These are phyloP conservation scores for Ceuthmochares aereus DNA, from an alignment of 2,113 vertebrate species.

Conservation along the genomic window DNA sequence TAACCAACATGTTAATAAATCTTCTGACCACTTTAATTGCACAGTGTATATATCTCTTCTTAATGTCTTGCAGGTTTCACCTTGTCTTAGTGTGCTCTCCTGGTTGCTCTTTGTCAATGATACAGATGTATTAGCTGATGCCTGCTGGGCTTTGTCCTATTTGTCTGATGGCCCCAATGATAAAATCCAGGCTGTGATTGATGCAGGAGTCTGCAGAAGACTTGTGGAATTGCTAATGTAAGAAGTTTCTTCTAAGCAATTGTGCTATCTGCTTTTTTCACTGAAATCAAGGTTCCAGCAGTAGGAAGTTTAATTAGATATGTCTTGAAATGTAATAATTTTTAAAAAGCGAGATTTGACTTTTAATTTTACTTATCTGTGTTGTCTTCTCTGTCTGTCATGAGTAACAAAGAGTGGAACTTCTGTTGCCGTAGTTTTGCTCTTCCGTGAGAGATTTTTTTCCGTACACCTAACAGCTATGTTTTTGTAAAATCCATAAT, in stretches of 20 bases:
- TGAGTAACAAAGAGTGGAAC: background rate
- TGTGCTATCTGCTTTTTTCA: background rate
- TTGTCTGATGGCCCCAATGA: slow-evolving; percentile 97
- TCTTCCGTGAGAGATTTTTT: background rate
- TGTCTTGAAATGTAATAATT: background rate
- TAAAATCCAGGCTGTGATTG: slow-evolving; percentile 98
- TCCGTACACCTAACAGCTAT: background rate
- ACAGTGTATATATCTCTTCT: background rate
- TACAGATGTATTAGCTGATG: slow-evolving; percentile 95
- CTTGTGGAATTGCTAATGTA: slow-evolving; percentile 96
- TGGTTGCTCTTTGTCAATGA: slow-evolving; percentile 97
- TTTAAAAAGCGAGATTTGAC: background rate
- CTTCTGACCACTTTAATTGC: background rate
- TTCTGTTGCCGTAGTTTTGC: background rate
- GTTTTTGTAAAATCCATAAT: background rate
- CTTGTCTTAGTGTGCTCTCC: slow-evolving; percentile 94
- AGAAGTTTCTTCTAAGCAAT: slow-evolving; percentile 59
- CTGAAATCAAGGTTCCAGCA: background rate
- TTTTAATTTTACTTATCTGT: background rate
- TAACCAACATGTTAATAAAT: background rate
- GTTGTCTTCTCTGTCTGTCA: background rate
- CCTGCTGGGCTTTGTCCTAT: slow-evolving; percentile 98
- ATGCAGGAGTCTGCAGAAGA: slow-evolving; percentile 96
- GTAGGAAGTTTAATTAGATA: background rate
- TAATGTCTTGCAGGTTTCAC: slow-evolving; percentile 87